Evolutionary conservation across 35 echinoderm and acorn worm genomes (phyloP).

Genomic region (Strongylocentrotus purpuratus): DNA sequence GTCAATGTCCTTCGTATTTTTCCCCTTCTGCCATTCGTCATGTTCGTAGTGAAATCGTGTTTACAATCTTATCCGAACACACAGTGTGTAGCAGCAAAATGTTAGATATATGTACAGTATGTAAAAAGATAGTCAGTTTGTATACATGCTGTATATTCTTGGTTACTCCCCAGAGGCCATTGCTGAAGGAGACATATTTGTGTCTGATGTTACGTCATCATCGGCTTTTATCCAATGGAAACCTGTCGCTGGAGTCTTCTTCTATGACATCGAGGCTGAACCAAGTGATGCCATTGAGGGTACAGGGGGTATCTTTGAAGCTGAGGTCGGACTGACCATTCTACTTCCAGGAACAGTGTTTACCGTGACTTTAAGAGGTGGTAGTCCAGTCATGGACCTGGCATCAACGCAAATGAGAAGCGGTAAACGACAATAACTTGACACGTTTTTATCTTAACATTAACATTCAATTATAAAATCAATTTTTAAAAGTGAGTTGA

Average conservation of each 20-base stretch:
- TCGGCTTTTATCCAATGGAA: neutral
- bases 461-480: too few relatives aligned
- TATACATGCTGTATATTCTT: too few relatives aligned
- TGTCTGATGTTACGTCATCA: neutral
- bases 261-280: neutral
- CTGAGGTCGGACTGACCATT: neutral
- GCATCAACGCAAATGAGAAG: neutral
- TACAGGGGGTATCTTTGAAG: neutral
- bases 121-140: too few relatives aligned
- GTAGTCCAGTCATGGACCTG: neutral
- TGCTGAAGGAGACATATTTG: neutral
- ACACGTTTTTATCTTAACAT: too few relatives aligned
- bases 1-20: too few relatives aligned
- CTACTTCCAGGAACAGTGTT: neutral
- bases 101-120: neutral
- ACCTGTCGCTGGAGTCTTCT: neutral
- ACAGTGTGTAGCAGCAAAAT: neutral
- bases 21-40: too few relatives aligned
- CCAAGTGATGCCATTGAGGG: neutral
- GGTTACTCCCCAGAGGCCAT: neutral
- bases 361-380: neutral
- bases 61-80: too few relatives aligned
- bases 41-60: too few relatives aligned
- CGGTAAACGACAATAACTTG: neutral
- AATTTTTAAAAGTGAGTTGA: too few relatives aligned